Percentiles rank a stretch among this genome's conserved stretches.
phyloP scores from a whole-genome alignment of 2,888 invertebrate genomes.

The Vesta saturnalis region DNA sequence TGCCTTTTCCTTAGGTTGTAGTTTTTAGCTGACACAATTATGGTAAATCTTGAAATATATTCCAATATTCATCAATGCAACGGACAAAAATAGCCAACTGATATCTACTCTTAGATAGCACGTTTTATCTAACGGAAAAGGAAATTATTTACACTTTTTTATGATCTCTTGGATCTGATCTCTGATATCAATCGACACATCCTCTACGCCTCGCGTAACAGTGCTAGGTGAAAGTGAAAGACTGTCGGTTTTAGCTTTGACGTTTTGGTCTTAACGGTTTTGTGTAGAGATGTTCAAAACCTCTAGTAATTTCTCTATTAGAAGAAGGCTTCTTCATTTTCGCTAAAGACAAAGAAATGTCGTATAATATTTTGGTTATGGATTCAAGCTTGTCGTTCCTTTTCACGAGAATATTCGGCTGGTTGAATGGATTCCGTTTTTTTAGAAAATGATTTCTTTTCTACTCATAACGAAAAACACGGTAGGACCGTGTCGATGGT shows the following conservation, averaged over 20 bases:
- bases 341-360: too few species aligned
- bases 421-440: too few species aligned
- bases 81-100: background rate
- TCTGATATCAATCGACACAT: background rate
- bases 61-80: constrained; percentile 2
- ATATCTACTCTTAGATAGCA: background rate
- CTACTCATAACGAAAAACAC: too few species aligned
- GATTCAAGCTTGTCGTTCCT: too few species aligned
- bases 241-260: background rate
- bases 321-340: too few species aligned
- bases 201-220: background rate
- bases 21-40: too few species aligned
- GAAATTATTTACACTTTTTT: background rate
- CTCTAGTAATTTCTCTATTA: too few species aligned
- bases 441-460: too few species aligned
- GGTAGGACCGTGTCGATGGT: too few species aligned
- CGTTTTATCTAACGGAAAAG: background rate
- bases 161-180: background rate
- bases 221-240: background rate
- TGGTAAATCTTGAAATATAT: background rate
- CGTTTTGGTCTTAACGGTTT: background rate
- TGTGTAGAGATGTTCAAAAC: constrained; percentile 1
- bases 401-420: too few species aligned
- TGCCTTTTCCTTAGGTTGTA: too few species aligned
- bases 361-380: too few species aligned